Evolutionary conservation across 2,888 invertebrate species (phyloP), one percentile per base, ranked within the genome.

Genomic region (Eulithis testata): DNA sequence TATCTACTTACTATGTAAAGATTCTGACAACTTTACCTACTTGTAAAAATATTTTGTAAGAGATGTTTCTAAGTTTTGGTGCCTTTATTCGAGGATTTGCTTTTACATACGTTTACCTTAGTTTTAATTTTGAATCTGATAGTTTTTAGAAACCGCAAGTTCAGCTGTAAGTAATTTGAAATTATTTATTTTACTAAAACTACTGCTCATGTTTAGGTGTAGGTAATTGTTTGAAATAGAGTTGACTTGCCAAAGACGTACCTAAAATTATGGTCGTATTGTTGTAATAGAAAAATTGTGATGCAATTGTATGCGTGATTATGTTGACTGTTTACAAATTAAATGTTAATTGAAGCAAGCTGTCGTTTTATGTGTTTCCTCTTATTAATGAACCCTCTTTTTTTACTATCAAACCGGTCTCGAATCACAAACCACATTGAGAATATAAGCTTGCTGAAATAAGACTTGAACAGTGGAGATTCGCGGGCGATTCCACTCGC

Each of bases 281-380:
- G 80, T 84, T 86, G 83, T 85, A 49, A 82, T 77, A 78, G 73
- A 76, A 75, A 72, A 70, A 74, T 70, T 82, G 82, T 80, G 81
- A 82, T 81, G 84, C 64, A 65, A 74, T 78, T 78, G 79, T 78
- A 78, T 79, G 85, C 74, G 80, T 85, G 85, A 82, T 79, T 87
- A 83, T 87, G 86, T 90, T 90, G 87, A 81, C 81, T 87, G 88
- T 90, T 88, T 88, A 87, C 87, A 88, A 86, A 90, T 84, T 86
- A 87, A 84, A 84, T 83, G 80, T 84, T 83, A 79, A 78, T 74
- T 73, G 69, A 77, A 77, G 73, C 60, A 73, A 50, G 40, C 60
- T 53, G 37, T 65, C 56, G 66, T 80, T 75, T 79, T 73, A 79
- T 58, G 68, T 73, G 76, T 67, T 53, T 49, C 47, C 14, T 6